These are phyloP conservation scores for Myanophis thanlyinensis DNA, from an alignment of 2,113 vertebrate species.

Conservation along the genomic window DNA sequence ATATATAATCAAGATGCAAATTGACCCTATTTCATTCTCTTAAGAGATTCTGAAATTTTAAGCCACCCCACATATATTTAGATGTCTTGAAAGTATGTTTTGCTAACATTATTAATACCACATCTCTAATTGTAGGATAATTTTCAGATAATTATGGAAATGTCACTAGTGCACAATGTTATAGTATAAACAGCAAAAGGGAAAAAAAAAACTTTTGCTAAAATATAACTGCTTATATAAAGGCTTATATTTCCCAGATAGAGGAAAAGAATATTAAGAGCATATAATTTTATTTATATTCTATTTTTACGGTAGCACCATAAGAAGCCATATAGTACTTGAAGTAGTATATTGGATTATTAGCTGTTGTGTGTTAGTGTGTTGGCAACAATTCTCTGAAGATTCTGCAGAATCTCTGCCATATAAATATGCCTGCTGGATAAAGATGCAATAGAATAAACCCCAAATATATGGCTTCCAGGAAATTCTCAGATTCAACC, in stretches of 20 bases:
- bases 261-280: not conserved
- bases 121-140: conserved; percentile 49
- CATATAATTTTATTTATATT: not conserved
- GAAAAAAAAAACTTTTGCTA: not conserved
- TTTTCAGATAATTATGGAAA: conserved; percentile 53
- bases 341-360: not conserved
- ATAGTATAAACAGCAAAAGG: conserved; percentile 25
- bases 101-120: conserved; percentile 55
- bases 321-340: not conserved
- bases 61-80: conserved; percentile 54
- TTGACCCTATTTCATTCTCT: conserved; percentile 35
- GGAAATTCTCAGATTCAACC: not conserved
- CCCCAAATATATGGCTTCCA: not conserved
- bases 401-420: not conserved
- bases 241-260: not conserved
- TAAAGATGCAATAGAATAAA: not conserved
- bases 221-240: not conserved
- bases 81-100: conserved; percentile 49
- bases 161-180: conserved; percentile 22
- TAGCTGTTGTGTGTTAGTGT: not conserved
- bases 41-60: conserved; percentile 43
- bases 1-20: conserved; percentile 38
- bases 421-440: not conserved
- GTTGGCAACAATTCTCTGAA: not conserved
- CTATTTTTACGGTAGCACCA: not conserved